Base-by-base conservation (phyloP, 2,113 vertebrate species). In the Monopterus albus region DNA sequence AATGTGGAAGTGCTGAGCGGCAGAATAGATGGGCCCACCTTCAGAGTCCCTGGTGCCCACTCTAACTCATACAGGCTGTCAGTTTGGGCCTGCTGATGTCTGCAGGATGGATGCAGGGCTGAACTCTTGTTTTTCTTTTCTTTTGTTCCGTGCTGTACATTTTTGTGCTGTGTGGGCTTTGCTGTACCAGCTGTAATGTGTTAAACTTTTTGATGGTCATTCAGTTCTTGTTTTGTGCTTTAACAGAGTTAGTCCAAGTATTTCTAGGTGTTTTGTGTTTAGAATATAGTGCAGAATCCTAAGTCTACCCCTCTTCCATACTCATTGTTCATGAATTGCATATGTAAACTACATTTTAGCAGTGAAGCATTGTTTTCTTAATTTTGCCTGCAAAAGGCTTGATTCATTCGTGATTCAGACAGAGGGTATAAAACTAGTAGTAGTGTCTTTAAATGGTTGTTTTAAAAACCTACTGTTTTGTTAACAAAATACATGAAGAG, bases 1-100 rank as follows among this genome's bases (percentile, higher is more conserved):
- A 89, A 84, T 84, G 78, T 43, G 69, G 72, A 77, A 88, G 69
- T 85, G 88, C 89, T 90, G 85, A 90, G 85, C 81, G 59, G 81
- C 6, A 35, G 67, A 88, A 63, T 82, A 77, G 78, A 88, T 72
- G 79, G 83, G 60, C 84, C 81, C 62, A 61, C 72, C 75, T 67
- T 62, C 81, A 43, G 43, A 53, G 68, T 88, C 85, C 81, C 83
- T 73, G 0, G 65, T 84, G 86, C 68, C 43, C 38, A 46, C 50
- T 82, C 68, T 89, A 90, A 87, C 85, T 89, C 84, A 90, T 78
- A 79, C 61, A 73, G 45, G 29, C 77, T 86, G 81, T 85, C 80
- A 60, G 72, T 77, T 65, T 84, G 86, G 77, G 74, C 55, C 56
- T 89, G 85, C 84, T 88, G 82, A 85, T 72, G 67, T 66, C 64